phyloP scores from a whole-genome alignment of 1,140 invertebrate genomes.

The Dinothrombium tinctorium region DNA sequence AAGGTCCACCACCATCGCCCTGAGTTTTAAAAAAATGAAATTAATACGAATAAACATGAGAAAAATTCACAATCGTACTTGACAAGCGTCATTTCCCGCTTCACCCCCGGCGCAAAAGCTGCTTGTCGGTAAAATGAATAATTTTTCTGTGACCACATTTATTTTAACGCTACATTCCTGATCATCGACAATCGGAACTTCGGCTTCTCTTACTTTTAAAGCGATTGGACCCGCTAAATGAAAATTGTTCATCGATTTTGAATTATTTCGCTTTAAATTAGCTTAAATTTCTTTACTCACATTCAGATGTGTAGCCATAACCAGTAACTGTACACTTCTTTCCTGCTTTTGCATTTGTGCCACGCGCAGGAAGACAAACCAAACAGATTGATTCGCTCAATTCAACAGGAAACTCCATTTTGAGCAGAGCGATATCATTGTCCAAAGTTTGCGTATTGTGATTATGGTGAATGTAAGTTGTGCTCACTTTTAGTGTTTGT shows the following conservation, averaged over 20 bases:
- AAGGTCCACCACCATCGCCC: conserved; percentile 71
- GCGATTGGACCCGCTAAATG: conserved; percentile 62
- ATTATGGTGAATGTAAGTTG: conserved; percentile 85
- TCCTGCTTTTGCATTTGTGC: conserved; percentile 55
- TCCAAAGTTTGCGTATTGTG: conserved; percentile 87
- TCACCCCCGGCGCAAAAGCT: conserved; percentile 82
- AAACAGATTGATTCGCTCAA: conserved; percentile 55
- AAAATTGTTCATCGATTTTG: conserved; percentile 11
- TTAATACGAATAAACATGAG: background rate
- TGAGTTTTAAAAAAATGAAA: conserved; percentile 21
- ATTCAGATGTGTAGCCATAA: conserved; percentile 39
- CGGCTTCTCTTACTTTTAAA: conserved; percentile 57
- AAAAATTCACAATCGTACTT: conserved; percentile 30
- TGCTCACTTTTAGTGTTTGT: conserved; percentile 61
- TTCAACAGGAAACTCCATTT: conserved; percentile 66
- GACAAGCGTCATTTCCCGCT: conserved; percentile 72
- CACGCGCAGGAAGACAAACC: conserved; percentile 64
- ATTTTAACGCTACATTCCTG: conserved; percentile 72
- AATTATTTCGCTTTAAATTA: conserved; percentile 9
- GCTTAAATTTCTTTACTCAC: background rate
- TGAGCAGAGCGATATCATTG: conserved; percentile 73
- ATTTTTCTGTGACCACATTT: conserved; percentile 76
- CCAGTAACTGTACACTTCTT: conserved; percentile 75
- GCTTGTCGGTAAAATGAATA: conserved; percentile 68
- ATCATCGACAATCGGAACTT: conserved; percentile 77